Conservation (phyloP, 2,797 vertebrate species). For the Knipowitschia caucasica region DNA sequence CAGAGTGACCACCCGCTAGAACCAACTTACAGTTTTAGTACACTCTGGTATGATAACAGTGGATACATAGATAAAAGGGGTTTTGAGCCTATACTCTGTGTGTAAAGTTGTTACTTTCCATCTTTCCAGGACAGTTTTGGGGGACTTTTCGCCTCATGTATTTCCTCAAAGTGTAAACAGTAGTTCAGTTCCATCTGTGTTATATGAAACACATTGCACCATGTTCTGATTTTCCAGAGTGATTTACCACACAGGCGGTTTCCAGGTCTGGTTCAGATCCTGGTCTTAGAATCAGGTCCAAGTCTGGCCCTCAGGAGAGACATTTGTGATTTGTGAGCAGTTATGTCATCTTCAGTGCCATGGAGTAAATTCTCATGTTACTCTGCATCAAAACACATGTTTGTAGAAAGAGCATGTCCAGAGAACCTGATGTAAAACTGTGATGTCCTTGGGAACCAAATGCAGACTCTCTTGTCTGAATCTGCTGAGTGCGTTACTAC, state of each 20-base stretch:
- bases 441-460: too few species aligned
- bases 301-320: conserved; percentile 33
- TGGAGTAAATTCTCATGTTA: conserved; percentile 7
- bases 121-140: not conserved
- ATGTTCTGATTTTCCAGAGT: conserved; percentile 31
- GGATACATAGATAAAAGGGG: not conserved
- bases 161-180: not conserved
- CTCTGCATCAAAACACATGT: not conserved
- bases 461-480: too few species aligned
- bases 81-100: too few species aligned
- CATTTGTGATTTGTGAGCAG: conserved; percentile 25
- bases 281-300: conserved; percentile 7
- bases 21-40: not conserved
- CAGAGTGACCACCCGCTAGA: not conserved
- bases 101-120: too few species aligned
- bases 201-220: conserved; percentile 15
- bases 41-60: not conserved
- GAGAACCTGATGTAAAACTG: not conserved
- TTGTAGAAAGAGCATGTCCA: not conserved
- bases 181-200: not conserved
- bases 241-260: conserved; percentile 53
- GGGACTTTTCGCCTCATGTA: not conserved
- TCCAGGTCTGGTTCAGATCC: conserved; percentile 12
- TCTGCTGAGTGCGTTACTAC: too few species aligned
- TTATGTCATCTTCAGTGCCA: conserved; percentile 15